Evolutionary conservation across 2,113 vertebrate species (phyloP).

Genomic region (Thermophis baileyi): DNA sequence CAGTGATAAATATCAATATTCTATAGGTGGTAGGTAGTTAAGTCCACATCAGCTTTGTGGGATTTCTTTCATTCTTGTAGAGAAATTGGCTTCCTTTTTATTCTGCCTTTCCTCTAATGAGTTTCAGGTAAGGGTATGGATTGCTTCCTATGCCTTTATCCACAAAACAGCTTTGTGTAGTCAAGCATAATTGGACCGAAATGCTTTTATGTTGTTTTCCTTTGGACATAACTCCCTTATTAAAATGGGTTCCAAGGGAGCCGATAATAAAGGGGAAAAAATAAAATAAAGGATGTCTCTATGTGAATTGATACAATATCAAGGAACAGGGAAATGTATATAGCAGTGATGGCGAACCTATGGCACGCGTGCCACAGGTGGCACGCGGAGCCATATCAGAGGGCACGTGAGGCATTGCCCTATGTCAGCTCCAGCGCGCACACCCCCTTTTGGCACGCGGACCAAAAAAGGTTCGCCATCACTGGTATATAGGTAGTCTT

Average conservation of each 20-base stretch:
- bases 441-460: too few relatives aligned
- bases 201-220: neutral
- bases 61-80: neutral
- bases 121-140: neutral
- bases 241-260: neutral
- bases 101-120: neutral
- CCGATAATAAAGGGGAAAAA: neutral
- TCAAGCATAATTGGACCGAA: neutral
- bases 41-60: neutral
- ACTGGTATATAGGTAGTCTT: too few relatives aligned
- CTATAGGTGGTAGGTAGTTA: neutral
- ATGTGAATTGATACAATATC: neutral
- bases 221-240: neutral
- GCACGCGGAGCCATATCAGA: too few relatives aligned
- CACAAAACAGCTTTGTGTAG: neutral
- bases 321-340: neutral
- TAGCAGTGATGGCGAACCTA: too few relatives aligned
- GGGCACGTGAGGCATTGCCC: too few relatives aligned
- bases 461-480: too few relatives aligned
- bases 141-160: neutral
- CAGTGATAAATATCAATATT: neutral
- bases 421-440: too few relatives aligned
- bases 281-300: neutral
- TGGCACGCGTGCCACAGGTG: too few relatives aligned
- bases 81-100: neutral